A percentile compares a stretch with the other conserved stretches of the same genome.
phyloP scores from a whole-genome alignment of 2,113 vertebrate species.

The Scopus umbretta region DNA sequence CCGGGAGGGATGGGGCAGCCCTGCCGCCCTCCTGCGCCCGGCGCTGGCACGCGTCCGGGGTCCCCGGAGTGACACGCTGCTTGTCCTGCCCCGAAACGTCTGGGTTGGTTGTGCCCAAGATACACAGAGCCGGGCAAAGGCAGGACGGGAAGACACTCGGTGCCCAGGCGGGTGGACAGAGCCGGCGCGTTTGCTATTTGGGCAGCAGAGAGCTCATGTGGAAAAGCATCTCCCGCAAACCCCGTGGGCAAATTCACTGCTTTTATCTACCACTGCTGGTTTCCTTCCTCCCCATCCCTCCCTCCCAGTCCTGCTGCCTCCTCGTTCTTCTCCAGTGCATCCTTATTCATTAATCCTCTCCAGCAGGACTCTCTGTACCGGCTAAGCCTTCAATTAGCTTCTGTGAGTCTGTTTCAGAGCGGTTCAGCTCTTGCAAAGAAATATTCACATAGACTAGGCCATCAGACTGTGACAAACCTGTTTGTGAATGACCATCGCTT shows the following conservation, averaged over 20 bases:
- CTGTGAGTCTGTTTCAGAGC: background rate
- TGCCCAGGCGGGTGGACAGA: background rate
- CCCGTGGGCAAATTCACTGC: background rate
- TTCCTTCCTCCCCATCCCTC: background rate
- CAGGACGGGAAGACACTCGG: fast-evolving
- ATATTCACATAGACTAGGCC: background rate
- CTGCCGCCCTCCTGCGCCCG: background rate
- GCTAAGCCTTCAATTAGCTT: background rate
- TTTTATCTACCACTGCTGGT: background rate
- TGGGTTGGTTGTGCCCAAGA: fast-evolving
- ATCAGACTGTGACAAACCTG: slow-evolving; percentile 22
- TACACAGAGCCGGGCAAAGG: background rate
- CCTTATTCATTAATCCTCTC: slow-evolving; percentile 6
- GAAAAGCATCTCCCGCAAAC: background rate
- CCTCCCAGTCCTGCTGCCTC: background rate
- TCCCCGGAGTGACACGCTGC: fast-evolving
- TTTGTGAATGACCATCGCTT: background rate
- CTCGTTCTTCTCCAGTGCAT: slow-evolving; percentile 35
- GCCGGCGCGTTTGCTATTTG: fast-evolving
- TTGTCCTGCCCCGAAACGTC: background rate
- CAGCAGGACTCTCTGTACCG: slow-evolving; percentile 3
- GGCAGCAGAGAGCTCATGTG: background rate
- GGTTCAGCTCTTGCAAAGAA: background rate
- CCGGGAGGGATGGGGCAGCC: background rate
- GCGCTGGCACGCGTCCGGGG: fast-evolving